Percentiles rank a stretch among this genome's conserved stretches.
Conservation (phyloP, 53 echinoderm and acorn worm species). For the Patiria pectinifera region DNA sequence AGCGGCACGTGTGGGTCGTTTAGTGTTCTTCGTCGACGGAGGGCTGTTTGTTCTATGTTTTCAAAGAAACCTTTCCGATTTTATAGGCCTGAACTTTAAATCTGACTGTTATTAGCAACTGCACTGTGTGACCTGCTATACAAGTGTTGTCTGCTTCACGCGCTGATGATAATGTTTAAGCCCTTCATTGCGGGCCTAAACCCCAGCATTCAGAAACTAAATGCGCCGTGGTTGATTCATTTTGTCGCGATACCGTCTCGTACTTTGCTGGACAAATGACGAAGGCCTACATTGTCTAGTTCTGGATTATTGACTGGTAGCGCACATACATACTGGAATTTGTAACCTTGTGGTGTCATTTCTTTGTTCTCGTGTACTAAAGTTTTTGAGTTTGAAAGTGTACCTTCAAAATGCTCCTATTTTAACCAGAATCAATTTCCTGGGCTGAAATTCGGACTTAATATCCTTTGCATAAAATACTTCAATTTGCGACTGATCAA, state of each 20-base stretch:
- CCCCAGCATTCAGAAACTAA: neutral
- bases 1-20: neutral
- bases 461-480: no score
- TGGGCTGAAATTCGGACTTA: no score
- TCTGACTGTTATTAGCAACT: neutral
- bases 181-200: neutral
- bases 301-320: neutral
- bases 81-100: neutral
- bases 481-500: no score
- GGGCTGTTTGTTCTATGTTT: neutral
- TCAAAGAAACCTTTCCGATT: neutral
- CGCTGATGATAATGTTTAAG: neutral
- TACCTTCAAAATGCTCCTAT: no score
- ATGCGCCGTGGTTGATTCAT: neutral
- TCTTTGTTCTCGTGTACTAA: no score
- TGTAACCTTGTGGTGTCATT: no score
- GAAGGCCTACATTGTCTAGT: neutral
- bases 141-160: no score
- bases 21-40: neutral
- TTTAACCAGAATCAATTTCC: no score
- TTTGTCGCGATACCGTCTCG: neutral
- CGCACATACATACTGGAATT: neutral
- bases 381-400: no score
- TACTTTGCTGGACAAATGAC: neutral
- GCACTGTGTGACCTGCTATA: conserved; percentile 1